Conservation (phyloP, 2,888 invertebrate genomes). For the Clostera curtula region DNA sequence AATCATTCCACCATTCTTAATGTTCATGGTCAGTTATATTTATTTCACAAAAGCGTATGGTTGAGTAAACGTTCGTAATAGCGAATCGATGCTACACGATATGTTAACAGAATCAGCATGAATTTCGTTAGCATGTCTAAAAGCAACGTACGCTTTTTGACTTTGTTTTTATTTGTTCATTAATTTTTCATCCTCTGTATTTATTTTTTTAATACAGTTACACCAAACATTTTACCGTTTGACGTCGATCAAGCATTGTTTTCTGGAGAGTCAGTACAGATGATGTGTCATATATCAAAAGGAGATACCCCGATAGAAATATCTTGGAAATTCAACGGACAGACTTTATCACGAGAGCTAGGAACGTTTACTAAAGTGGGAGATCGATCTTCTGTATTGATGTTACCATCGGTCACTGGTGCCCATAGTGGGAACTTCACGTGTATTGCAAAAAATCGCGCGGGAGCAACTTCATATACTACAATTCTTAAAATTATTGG, state of each 20-base stretch:
- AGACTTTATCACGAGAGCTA: constrained; percentile 57
- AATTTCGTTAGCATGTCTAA: constrained; percentile 41
- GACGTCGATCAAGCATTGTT: constrained; percentile 77
- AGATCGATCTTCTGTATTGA: constrained; percentile 62
- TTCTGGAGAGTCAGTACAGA: constrained; percentile 77
- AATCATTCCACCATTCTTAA: constrained; percentile 78
- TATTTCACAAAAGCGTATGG: too few relatives aligned
- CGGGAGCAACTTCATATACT: constrained; percentile 66
- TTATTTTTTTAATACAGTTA: constrained; percentile 39
- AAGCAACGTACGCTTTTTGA: constrained; percentile 39
- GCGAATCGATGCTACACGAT: constrained; percentile 37
- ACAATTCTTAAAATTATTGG: constrained; percentile 72
- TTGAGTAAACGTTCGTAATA: constrained; percentile 23
- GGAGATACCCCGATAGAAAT: constrained; percentile 80
- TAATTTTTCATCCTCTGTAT: constrained; percentile 19
- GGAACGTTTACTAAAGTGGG: constrained; percentile 61
- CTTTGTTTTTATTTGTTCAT: constrained; percentile 29
- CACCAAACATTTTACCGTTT: constrained; percentile 79
- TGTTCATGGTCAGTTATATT: constrained; percentile 71
- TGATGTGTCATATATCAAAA: constrained; percentile 77
- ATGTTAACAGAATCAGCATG: constrained; percentile 57
- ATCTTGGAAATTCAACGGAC: constrained; percentile 78
- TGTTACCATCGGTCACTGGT: constrained; percentile 64
- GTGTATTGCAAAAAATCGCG: constrained; percentile 72
- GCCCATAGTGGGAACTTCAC: constrained; percentile 75